phyloP scores from a whole-genome alignment of 2,888 invertebrate species.

The Pharmacophagus antenor region DNA sequence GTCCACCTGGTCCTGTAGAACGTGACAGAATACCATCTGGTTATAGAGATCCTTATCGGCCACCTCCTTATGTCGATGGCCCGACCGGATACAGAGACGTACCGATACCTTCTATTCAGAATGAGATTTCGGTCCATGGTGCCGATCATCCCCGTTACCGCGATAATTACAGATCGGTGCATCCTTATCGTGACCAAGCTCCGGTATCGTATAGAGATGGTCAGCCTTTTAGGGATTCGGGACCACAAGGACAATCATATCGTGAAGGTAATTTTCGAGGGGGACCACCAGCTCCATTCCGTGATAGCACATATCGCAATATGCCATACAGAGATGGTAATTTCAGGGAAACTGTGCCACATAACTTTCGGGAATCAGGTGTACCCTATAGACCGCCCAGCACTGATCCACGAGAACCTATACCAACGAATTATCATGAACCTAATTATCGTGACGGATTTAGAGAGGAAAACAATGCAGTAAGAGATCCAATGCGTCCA shows the following conservation, averaged over 20 bases:
- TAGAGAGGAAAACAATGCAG: conserved; percentile 58
- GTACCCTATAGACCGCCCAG: conserved; percentile 64
- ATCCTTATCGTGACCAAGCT: conserved; percentile 62
- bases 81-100: conserved; percentile 57
- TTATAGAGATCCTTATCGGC: conserved; percentile 65
- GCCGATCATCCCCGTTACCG: conserved; percentile 63
- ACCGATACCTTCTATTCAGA: conserved; percentile 51
- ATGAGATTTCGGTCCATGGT: conserved; percentile 69
- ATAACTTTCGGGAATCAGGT: conserved; percentile 61
- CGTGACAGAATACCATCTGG: conserved; percentile 65
- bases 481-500: conserved; percentile 56
- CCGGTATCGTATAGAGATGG: conserved; percentile 52
- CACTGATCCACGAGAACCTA: conserved; percentile 61
- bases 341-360: conserved; percentile 63
- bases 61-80: conserved; percentile 58
- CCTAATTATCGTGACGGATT: conserved; percentile 64
- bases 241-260: conserved; percentile 48
- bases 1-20: conserved; percentile 57
- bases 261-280: conserved; percentile 63
- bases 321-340: conserved; percentile 61
- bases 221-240: conserved; percentile 58
- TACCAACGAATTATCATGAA: conserved; percentile 58
- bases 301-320: conserved; percentile 62
- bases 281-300: conserved; percentile 56
- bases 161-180: conserved; percentile 64